These are phyloP conservation scores for Podarcis muralis DNA, from an alignment of 2,113 vertebrate genomes.

Conservation along the genomic window DNA sequence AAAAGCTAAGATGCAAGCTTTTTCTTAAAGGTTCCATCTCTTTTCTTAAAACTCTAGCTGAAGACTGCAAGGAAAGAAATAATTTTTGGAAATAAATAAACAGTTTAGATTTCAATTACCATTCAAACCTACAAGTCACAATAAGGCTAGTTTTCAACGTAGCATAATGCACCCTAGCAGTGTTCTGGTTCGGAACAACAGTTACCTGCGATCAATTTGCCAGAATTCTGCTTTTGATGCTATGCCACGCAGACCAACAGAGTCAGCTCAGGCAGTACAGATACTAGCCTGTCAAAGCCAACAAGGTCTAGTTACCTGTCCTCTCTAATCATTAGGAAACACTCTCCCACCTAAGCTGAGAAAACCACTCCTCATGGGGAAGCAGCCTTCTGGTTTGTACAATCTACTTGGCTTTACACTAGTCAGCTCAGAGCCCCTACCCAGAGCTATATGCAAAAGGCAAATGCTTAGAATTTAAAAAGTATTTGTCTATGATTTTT, in stretches of 20 bases:
- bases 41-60: background rate
- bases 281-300: background rate
- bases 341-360: background rate
- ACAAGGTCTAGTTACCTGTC: background rate
- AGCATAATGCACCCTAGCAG: background rate
- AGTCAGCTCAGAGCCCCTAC: too few relatives aligned
- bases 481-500: too few relatives aligned
- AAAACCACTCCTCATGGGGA: background rate
- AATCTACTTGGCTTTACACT: too few relatives aligned
- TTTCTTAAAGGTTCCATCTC: background rate
- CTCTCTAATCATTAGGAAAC: conserved; percentile 7
- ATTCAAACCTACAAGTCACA: background rate
- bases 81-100: background rate
- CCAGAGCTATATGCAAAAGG: too few relatives aligned
- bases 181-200: background rate
- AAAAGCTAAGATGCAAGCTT: background rate
- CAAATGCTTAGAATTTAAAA: too few relatives aligned
- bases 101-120: background rate
- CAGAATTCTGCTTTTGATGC: background rate
- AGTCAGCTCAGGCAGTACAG: background rate
- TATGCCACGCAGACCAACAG: too few relatives aligned
- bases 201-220: background rate
- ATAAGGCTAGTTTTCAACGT: background rate
- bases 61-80: background rate
- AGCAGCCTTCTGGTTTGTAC: too few relatives aligned